phyloP scores from a whole-genome alignment of 37 sponge, comb jelly and placozoan species.

The Petrosia ficiformis region DNA sequence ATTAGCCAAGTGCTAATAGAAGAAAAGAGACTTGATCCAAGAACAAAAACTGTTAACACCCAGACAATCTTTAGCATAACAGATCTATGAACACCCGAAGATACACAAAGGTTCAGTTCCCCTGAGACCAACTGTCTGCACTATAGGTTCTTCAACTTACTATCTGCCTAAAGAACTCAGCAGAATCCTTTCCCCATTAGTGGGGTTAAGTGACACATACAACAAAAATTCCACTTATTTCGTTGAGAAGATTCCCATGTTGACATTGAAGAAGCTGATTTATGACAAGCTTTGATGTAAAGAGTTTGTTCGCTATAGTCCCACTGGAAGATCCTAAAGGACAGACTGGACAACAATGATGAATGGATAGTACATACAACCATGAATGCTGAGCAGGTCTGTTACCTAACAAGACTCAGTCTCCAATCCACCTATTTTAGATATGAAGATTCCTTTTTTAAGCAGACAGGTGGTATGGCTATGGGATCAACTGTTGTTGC shows the following conservation, averaged over 20 bases:
- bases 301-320: slow-evolving; percentile 12
- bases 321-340: slow-evolving; percentile 12
- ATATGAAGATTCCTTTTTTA: neutral
- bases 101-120: slow-evolving; percentile 18
- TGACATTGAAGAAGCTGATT: neutral
- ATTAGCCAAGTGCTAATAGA: slow-evolving; percentile 18
- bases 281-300: slow-evolving; percentile 23
- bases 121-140: slow-evolving; percentile 22
- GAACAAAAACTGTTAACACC: too few relatives aligned
- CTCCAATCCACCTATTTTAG: slow-evolving; percentile 19
- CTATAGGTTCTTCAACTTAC: slow-evolving; percentile 22
- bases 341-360: neutral
- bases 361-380: neutral
- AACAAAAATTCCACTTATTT: neutral
- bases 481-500: slow-evolving; percentile 26
- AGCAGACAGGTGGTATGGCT: slow-evolving; percentile 23
- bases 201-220: neutral
- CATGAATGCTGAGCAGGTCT: neutral
- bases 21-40: slow-evolving; percentile 18
- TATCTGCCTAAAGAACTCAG: slow-evolving; percentile 1
- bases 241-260: neutral
- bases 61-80: neutral
- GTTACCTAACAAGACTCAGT: neutral
- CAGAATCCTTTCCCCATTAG: slow-evolving; percentile 19
- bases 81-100: slow-evolving; percentile 25